Base-by-base conservation (phyloP, 2,113 vertebrate genomes). In the Dermatemys mawii region DNA sequence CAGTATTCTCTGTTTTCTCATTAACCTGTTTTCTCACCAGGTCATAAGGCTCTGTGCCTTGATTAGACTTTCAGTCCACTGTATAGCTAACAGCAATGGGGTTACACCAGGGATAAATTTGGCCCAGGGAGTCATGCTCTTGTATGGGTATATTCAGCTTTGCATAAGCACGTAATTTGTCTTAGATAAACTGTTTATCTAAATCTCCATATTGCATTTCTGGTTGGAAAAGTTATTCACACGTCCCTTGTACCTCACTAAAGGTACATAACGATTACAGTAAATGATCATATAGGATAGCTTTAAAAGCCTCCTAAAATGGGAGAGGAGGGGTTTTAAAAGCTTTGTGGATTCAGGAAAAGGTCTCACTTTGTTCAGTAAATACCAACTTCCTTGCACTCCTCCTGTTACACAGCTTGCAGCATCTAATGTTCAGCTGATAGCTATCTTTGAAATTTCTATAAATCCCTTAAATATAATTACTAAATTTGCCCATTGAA, bases 381-480 rank as follows among this genome's bases (percentile, higher is more conserved):
- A 91, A 76, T 81, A 80, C 27, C 54, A 94, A 50, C 35, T 92
- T 92, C 55, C n/a, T 73, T 75, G 9, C 81, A 55, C 8, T 90
- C 41, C 46, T 91, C 81, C 81, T 88, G 29, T 32, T 41, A 90
- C 87, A n/a, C 73, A 92, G 44, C 8, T 67, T 84, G 76, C 76
- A 96, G 81, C 41, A 87, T 93, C 78, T 70, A 91, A 81, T 0
- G 1, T 1, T 46, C 85, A 90, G 88, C 87, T 89, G 87, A 91
- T 76, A 95, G 90, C 35, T 93, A 94, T 78, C 92, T 96, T 95
- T 91, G 83, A 90, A 88, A 84, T 95, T 93, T 91, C 90, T 93
- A 19, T 55, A 92, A 13, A 81, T 94, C 89, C 88, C 78, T 93
- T 96, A 95, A 94, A 96, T 92, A 96, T 94, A 96, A 97, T 96